phyloP scores from a whole-genome alignment of 2,888 invertebrate species.

The Anoncus sp. region DNA sequence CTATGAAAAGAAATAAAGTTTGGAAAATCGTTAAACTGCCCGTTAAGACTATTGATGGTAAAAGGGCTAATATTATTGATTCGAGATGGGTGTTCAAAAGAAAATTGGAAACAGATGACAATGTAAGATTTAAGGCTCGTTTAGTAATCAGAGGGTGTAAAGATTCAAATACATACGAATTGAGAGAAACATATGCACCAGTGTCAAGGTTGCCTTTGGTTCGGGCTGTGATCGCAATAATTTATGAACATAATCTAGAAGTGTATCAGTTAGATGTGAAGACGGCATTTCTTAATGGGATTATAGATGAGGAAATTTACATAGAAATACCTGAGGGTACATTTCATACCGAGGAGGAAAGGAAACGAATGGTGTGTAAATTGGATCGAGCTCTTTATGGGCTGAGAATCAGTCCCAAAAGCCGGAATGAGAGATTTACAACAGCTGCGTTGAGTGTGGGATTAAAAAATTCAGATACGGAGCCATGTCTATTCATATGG shows the following conservation, averaged over 20 bases:
- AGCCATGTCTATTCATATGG: constrained; percentile 63
- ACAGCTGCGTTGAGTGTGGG: constrained; percentile 32
- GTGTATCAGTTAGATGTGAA: constrained; percentile 23
- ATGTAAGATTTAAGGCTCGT: constrained; percentile 51
- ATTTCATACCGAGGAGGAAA: neutral
- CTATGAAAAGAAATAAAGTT: constrained; percentile 64
- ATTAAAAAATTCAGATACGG: constrained; percentile 29
- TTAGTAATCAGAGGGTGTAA: constrained; percentile 57
- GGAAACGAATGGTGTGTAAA: constrained; percentile 21
- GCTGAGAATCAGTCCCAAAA: constrained; percentile 48
- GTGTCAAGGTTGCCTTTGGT: constrained; percentile 38
- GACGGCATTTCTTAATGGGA: constrained; percentile 22
- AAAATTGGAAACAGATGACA: constrained; percentile 52
- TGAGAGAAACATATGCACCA: constrained; percentile 51
- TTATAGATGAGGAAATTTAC: constrained; percentile 30
- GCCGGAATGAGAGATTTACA: constrained; percentile 46
- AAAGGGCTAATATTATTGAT: constrained; percentile 28
- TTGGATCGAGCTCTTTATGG: constrained; percentile 42
- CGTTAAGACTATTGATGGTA: constrained; percentile 15
- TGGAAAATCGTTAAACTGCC: constrained; percentile 62
- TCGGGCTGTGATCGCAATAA: constrained; percentile 32
- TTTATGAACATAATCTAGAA: constrained; percentile 25
- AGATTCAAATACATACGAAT: constrained; percentile 48
- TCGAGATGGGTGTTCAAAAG: constrained; percentile 61
- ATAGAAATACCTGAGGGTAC: constrained; percentile 29